phyloP scores from a whole-genome alignment of 2,797 vertebrate species.

The Xiphorhynchus erythropygius region DNA sequence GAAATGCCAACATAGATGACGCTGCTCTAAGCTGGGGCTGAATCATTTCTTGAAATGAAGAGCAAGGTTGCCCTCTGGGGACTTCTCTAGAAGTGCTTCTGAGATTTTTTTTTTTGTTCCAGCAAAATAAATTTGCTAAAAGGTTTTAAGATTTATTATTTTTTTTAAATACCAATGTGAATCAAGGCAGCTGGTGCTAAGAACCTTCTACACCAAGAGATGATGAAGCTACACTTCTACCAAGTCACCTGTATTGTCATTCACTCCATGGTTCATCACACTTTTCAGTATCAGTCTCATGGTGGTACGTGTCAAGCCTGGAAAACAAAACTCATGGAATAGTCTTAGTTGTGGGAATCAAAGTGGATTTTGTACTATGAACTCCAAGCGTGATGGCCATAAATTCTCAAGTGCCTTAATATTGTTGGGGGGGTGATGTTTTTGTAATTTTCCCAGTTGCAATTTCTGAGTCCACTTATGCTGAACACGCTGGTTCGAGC shows the following conservation, averaged over 20 bases:
- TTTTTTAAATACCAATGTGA: rapidly evolving
- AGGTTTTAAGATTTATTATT: neutral
- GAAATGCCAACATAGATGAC: neutral
- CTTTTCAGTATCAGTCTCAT: neutral
- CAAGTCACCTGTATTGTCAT: neutral
- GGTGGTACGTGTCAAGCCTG: neutral
- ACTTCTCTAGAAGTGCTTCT: neutral
- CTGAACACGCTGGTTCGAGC: neutral
- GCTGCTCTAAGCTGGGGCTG: neutral
- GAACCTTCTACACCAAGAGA: rapidly evolving
- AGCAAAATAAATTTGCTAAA: neutral
- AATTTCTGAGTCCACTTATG: neutral
- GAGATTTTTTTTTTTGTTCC: neutral
- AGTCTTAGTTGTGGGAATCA: neutral
- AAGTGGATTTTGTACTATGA: neutral
- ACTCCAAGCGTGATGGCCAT: rapidly evolving
- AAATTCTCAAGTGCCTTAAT: neutral
- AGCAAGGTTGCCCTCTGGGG: constrained; percentile 65
- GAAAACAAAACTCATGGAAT: neutral
- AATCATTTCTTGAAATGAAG: neutral
- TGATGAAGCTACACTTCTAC: neutral
- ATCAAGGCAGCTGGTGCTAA: neutral
- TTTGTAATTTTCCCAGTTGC: neutral
- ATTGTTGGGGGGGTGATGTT: neutral
- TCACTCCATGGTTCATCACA: neutral